Percentiles rank a stretch among this genome's conserved stretches.
Conservation (phyloP, 2,888 invertebrate species). For the Drosophila prolongata region DNA sequence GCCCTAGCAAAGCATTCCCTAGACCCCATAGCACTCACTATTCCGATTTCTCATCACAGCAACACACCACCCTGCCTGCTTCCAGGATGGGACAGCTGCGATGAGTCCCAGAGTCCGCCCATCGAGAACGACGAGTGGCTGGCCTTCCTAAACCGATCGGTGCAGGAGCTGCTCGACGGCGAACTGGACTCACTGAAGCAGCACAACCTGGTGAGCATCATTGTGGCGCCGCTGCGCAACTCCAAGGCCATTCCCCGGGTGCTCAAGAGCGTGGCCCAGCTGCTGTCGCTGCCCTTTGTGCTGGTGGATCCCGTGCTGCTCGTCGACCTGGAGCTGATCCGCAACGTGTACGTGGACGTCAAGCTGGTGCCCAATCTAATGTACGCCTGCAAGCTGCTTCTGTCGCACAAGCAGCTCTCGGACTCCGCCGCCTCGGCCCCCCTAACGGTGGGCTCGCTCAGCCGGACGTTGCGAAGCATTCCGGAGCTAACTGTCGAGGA, state of each 20-base stretch:
- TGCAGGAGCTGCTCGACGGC: constrained; percentile 92
- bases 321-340: constrained; percentile 85
- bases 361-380: constrained; percentile 93
- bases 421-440: constrained; percentile 79
- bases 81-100: constrained; percentile 85
- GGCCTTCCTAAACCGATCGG: constrained; percentile 91
- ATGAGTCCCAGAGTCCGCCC: constrained; percentile 87
- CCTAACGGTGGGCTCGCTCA: constrained; percentile 50
- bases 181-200: constrained; percentile 91
- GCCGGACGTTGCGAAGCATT: constrained; percentile 73
- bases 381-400: constrained; percentile 90
- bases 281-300: constrained; percentile 88
- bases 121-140: constrained; percentile 95
- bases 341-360: constrained; percentile 90
- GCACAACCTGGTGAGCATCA: constrained; percentile 88
- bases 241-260: constrained; percentile 87
- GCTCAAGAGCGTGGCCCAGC: constrained; percentile 87
- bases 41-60: constrained; percentile 45
- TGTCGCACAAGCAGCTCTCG: constrained; percentile 78
- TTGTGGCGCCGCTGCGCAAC: constrained; percentile 88
- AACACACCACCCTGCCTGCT: constrained; percentile 82
- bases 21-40: not conserved
- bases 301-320: constrained; percentile 84
- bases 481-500: constrained; percentile 86
- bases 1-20: not conserved